These are phyloP conservation scores for Epinephelus fuscoguttatus DNA, from an alignment of 2,113 vertebrate genomes.

Conservation along the genomic window DNA sequence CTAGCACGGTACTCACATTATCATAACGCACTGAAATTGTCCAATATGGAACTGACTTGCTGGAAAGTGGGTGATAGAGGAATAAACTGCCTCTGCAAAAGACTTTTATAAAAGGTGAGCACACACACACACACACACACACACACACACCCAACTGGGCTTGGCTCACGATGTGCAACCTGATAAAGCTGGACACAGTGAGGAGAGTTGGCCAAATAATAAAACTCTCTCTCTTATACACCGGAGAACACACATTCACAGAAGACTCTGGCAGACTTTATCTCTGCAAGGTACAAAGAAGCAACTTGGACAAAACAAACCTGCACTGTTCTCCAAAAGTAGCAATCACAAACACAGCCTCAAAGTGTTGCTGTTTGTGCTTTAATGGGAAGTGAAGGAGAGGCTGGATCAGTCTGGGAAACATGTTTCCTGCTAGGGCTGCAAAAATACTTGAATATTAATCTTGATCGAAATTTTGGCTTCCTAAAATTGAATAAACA, in stretches of 20 bases:
- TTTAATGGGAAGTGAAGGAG: background rate
- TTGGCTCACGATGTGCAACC: slow-evolving; percentile 7
- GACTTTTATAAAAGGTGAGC: slow-evolving; percentile 28
- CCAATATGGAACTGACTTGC: background rate
- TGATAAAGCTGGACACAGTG: slow-evolving; percentile 40
- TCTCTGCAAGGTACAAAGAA: slow-evolving; percentile 33
- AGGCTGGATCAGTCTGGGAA: background rate
- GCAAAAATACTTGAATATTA: no score
- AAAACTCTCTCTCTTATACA: background rate
- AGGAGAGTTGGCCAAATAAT: slow-evolving; percentile 15
- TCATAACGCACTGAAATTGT: slow-evolving; percentile 27
- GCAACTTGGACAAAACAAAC: slow-evolving; percentile 8
- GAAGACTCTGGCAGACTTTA: slow-evolving; percentile 18
- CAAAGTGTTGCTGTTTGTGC: background rate
- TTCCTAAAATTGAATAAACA: no score
- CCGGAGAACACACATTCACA: background rate
- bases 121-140: background rate
- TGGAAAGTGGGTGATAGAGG: slow-evolving; percentile 14
- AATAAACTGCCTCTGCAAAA: slow-evolving; percentile 26
- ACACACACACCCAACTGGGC: background rate
- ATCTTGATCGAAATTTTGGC: no score
- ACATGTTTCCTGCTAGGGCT: background rate
- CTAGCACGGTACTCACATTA: slow-evolving; percentile 28
- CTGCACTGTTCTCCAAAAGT: slow-evolving; percentile 10
- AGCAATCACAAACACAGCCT: slow-evolving; percentile 1